Evolutionary conservation across 1,140 invertebrate genomes (phyloP), one percentile per base, ranked within the genome.

Genomic region (Leucophenga varia): DNA sequence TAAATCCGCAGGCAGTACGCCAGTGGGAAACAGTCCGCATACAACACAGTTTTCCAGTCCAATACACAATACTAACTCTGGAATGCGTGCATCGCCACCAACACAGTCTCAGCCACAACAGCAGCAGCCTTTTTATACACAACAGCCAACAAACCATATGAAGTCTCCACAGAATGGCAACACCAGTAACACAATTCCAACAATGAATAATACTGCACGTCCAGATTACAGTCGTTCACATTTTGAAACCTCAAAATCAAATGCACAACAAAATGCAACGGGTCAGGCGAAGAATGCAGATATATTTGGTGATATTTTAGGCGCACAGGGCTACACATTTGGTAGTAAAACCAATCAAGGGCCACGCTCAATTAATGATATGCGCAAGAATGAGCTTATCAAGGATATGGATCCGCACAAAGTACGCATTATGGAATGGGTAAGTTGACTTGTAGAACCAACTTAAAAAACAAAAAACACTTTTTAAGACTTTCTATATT

Each of bases 331-430:
- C 0, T 95, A 94, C 59, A 86, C 86, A 42, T 91, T 92, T 75
- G 85, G 86, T 6, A 78, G 81, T 2, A 89, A 88, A 57, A 87
- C 87, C 45, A 84, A 89, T 43, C 75, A 83, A 34, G 88, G 87
- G 12, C 91, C 92, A 0, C 86, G 87, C 54, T 95, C 93, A 1
- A 93, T 97, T 49, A 95, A 93, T 68, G 89, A 90, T 55, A 93
- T 97, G 91, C 81, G 91, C 13, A 94, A 93, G 69, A 88, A 89
- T 46, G 89, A 94, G 58, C 77, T 93, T 51, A 87, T 84, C 0
- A 89, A 85, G 57, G 88, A 89, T 20, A 93, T 93, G 87, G 93
- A 96, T 78, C 93, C 93, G 1, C 91, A 95, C 52, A 89, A 89
- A 75, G 64, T 96, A 21, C 93, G 89, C 76, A 87, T 96, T 60